Conservation (phyloP, 2,888 invertebrate genomes). For the Danaus chrysippus region DNA sequence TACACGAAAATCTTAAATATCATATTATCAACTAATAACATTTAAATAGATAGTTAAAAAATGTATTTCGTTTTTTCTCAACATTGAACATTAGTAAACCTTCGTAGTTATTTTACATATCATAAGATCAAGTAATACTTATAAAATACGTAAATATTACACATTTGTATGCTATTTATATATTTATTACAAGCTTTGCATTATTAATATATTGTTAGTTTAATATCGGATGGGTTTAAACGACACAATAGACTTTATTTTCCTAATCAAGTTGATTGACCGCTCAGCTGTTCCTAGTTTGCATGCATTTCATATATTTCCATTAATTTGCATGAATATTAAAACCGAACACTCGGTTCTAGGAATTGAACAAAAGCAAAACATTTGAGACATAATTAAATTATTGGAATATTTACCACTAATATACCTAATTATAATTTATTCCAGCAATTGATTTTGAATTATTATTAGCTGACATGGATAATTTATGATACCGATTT, state of each 20-base stretch:
- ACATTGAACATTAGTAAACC: too few relatives aligned
- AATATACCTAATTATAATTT: not conserved
- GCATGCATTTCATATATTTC: slow-evolving; percentile 34
- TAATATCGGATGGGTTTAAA: not conserved
- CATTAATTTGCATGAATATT: slow-evolving; percentile 35
- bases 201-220: not conserved
- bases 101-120: too few relatives aligned
- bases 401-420: not conserved
- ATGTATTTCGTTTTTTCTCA: too few relatives aligned
- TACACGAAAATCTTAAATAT: too few relatives aligned
- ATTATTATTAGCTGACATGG: too few relatives aligned
- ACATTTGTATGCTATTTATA: too few relatives aligned
- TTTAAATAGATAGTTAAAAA: too few relatives aligned
- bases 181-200: not conserved
- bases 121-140: too few relatives aligned
- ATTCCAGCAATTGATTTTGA: not conserved
- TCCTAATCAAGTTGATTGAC: slow-evolving; percentile 24
- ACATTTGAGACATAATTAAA: slow-evolving; percentile 3
- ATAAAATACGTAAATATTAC: too few relatives aligned
- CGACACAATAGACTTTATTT: slow-evolving; percentile 12
- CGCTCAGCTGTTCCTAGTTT: slow-evolving; percentile 30
- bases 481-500: too few relatives aligned
- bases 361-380: slow-evolving; percentile 11
- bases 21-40: too few relatives aligned
- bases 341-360: slow-evolving; percentile 11